Conservation (phyloP, 2,113 vertebrate species). For the Saguinus midas region DNA sequence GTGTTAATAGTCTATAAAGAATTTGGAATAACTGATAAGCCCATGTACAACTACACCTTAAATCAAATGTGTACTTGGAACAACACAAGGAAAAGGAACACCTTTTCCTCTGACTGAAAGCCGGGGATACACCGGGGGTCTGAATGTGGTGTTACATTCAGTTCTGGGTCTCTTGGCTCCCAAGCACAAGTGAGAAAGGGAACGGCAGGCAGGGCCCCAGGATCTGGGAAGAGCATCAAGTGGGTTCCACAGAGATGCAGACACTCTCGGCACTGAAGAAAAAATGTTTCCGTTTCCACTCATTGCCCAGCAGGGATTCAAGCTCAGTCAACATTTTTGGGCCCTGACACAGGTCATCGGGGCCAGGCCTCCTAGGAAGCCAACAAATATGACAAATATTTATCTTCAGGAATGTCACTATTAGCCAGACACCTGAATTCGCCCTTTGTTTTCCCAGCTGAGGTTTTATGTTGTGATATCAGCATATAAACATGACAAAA, state of each 20-base stretch:
- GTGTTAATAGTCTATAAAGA: not conserved
- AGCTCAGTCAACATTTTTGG: not conserved
- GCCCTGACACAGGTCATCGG: no score
- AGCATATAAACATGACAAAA: no score
- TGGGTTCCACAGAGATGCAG: fast-evolving
- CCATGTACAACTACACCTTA: fast-evolving
- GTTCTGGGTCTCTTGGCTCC: not conserved
- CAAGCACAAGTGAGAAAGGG: not conserved
- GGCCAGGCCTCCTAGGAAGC: not conserved
- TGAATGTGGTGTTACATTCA: fast-evolving
- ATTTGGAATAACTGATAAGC: not conserved
- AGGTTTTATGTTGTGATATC: not conserved
- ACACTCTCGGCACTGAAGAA: fast-evolving
- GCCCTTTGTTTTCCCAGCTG: not conserved
- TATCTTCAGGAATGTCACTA: not conserved
- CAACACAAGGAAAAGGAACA: not conserved
- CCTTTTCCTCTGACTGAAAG: not conserved
- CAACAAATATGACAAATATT: not conserved
- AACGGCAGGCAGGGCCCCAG: fast-evolving
- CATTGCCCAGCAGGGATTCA: not conserved
- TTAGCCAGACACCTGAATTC: fast-evolving
- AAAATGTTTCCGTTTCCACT: fast-evolving
- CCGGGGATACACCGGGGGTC: fast-evolving
- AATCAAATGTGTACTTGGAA: not conserved
- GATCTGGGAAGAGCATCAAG: fast-evolving